Conservation (phyloP, 2,113 vertebrate species). For the Pterocles burchelli region DNA sequence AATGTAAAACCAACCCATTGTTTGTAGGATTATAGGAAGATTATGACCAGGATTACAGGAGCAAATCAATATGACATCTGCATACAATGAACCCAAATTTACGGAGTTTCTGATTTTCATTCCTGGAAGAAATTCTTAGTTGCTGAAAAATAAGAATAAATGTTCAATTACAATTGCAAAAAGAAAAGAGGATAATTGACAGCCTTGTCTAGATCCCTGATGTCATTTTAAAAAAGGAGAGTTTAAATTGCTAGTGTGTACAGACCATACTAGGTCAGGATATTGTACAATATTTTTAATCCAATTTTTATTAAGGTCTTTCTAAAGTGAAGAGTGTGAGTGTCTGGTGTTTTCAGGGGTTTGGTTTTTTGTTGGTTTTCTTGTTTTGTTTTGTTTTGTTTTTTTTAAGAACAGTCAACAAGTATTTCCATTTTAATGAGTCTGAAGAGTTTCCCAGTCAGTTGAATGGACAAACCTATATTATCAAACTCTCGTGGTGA, state of each 20-base stretch:
- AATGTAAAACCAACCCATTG: not conserved
- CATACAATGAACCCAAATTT: not conserved
- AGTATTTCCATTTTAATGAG: constrained; percentile 16
- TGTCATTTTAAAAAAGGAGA: constrained; percentile 68
- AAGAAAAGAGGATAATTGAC: constrained; percentile 58
- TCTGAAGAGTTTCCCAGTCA: not conserved
- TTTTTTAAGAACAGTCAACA: not conserved
- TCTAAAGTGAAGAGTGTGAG: not conserved
- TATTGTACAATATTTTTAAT: constrained; percentile 67
- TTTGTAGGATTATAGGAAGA: constrained; percentile 28
- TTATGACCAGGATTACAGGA: constrained; percentile 28
- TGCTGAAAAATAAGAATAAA: constrained; percentile 30
- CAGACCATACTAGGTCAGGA: constrained; percentile 38
- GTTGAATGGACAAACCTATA: not conserved
- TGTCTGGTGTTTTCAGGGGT: not conserved
- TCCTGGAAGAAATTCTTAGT: not conserved
- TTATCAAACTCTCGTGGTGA: not conserved
- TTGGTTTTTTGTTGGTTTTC: not conserved
- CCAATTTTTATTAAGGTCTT: constrained; percentile 68
- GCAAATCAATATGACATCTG: not conserved
- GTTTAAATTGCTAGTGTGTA: constrained; percentile 60
- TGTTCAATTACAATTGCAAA: constrained; percentile 59
- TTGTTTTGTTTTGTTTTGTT: not conserved
- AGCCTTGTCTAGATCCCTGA: constrained; percentile 19
- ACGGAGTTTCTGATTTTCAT: not conserved